Evolutionary conservation across 2,113 vertebrate genomes (phyloP).

Genomic region (Colius striatus): DNA sequence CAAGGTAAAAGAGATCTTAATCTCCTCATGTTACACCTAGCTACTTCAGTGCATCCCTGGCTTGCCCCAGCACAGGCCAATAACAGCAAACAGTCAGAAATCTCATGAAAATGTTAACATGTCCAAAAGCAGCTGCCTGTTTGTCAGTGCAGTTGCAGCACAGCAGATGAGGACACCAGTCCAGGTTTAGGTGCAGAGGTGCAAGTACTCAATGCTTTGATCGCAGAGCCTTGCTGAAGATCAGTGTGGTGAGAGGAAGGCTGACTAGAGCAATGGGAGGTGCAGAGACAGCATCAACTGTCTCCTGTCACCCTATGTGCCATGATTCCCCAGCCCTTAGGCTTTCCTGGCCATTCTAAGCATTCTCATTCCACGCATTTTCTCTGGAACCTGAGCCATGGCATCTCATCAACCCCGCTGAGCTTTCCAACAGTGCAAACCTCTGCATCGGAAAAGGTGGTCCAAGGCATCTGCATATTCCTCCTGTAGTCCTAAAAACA

Average conservation of each 20-base stretch:
- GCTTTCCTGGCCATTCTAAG: neutral
- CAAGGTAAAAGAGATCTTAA: neutral
- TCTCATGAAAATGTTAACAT: neutral
- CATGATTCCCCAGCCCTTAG: too few relatives aligned
- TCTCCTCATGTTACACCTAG: neutral
- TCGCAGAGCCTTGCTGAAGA: neutral
- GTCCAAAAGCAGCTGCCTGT: fast-evolving
- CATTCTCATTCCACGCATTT: neutral
- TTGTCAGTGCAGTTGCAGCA: neutral
- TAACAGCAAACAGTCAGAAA: neutral
- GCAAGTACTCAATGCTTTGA: neutral
- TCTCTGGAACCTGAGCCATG: neutral
- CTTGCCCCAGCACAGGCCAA: neutral
- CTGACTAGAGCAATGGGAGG: neutral
- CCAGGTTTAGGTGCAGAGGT: neutral
- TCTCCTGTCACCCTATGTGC: neutral
- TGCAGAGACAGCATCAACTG: too few relatives aligned
- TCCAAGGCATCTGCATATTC: neutral
- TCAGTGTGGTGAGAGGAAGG: neutral
- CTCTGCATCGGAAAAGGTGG: neutral
- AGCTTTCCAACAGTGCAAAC: neutral
- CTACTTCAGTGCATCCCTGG: neutral
- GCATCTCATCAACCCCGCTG: fast-evolving
- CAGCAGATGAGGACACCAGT: neutral
- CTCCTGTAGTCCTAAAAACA: neutral